These are phyloP conservation scores for Standfussiana lucernea DNA, from an alignment of 2,888 invertebrate genomes.

Conservation along the genomic window DNA sequence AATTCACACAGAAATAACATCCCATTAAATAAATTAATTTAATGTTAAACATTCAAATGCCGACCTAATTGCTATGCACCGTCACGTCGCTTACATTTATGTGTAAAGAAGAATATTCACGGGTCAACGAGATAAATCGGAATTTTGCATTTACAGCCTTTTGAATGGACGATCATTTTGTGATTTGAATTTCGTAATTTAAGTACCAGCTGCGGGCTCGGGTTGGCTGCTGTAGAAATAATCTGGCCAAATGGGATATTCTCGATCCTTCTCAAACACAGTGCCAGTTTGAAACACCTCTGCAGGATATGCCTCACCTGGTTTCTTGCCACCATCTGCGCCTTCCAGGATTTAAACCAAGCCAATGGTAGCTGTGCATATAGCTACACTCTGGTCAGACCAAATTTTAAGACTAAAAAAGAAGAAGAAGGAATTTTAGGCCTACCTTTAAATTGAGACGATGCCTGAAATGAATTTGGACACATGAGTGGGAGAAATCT, in stretches of 20 bases:
- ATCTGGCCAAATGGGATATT: not conserved
- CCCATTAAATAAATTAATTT: slow-evolving; percentile 42
- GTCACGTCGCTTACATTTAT: slow-evolving; percentile 57
- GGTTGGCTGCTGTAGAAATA: not conserved
- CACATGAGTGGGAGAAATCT: too few species aligned
- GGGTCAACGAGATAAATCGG: slow-evolving; percentile 35
- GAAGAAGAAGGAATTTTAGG: not conserved
- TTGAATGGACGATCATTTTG: slow-evolving; percentile 5
- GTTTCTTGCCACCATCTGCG: not conserved
- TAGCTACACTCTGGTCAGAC: not conserved
- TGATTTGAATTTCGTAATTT: not conserved
- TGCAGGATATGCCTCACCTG: not conserved
- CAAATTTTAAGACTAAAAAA: too few species aligned
- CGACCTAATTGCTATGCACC: slow-evolving; percentile 58
- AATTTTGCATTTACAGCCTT: slow-evolving; percentile 12
- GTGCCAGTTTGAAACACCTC: not conserved
- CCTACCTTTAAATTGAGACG: not conserved
- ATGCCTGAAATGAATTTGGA: not conserved
- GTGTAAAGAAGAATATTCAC: slow-evolving; percentile 45
- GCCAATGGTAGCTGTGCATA: not conserved
- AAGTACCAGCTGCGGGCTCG: not conserved
- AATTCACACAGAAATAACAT: slow-evolving; percentile 7
- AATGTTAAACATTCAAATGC: slow-evolving; percentile 43
- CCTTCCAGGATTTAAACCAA: not conserved
- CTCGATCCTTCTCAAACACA: not conserved